These are phyloP conservation scores for Drosophila melanica DNA, from an alignment of 1,140 invertebrate species.

Conservation along the genomic window DNA sequence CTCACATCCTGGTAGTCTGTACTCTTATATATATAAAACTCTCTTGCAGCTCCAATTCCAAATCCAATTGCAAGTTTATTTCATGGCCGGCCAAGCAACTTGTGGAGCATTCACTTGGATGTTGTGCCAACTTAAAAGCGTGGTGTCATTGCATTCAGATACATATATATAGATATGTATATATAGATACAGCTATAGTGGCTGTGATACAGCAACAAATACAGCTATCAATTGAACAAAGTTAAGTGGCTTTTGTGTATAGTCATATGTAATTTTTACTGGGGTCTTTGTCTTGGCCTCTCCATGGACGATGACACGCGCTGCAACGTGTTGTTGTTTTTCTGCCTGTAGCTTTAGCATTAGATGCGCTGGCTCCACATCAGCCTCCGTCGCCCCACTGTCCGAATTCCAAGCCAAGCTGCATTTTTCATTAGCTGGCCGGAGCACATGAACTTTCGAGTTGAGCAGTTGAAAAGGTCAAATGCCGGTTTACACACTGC, in stretches of 20 bases:
- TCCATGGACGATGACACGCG: slow-evolving; percentile 67
- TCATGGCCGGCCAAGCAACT: slow-evolving; percentile 68
- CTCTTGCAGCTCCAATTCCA: slow-evolving; percentile 55
- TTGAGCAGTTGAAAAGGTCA: slow-evolving; percentile 66
- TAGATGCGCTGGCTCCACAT: slow-evolving; percentile 14
- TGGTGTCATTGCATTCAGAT: slow-evolving; percentile 65
- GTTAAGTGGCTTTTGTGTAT: slow-evolving; percentile 66
- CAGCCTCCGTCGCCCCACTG: background rate
- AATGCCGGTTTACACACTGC: slow-evolving; percentile 45
- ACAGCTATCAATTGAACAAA: slow-evolving; percentile 42
- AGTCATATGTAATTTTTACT: slow-evolving; percentile 58
- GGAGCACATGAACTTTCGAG: slow-evolving; percentile 71
- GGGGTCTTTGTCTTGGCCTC: slow-evolving; percentile 70
- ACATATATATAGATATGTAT: slow-evolving; percentile 42
- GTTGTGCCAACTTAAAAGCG: slow-evolving; percentile 43
- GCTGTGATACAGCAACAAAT: slow-evolving; percentile 28
- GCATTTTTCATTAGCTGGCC: slow-evolving; percentile 60
- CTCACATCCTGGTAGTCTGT: slow-evolving; percentile 15
- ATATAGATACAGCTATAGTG: slow-evolving; percentile 24
- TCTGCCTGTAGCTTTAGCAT: slow-evolving; percentile 21
- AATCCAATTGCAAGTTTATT: slow-evolving; percentile 72
- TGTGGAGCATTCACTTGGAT: slow-evolving; percentile 58
- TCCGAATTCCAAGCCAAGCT: slow-evolving; percentile 47
- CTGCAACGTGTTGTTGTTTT: slow-evolving; percentile 58
- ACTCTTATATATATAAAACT: background rate